phyloP scores from a whole-genome alignment of 2,888 invertebrate species.

The Drosophila parthenogenetica region DNA sequence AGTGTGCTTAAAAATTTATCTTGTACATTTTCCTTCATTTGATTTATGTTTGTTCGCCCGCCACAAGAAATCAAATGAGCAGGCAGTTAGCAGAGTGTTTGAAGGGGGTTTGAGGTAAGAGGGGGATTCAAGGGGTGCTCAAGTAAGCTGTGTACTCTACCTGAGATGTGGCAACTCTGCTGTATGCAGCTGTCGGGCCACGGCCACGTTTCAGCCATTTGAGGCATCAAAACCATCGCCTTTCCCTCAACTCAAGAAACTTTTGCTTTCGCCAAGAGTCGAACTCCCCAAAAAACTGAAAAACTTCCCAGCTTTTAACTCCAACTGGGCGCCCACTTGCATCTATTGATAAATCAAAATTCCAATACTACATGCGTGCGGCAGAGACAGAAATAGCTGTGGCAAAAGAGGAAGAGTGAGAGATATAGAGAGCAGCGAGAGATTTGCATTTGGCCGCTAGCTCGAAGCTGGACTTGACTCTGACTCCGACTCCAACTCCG shows the following conservation, averaged over 20 bases:
- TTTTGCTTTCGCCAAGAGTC: conserved; percentile 74
- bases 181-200: conserved; percentile 59
- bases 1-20: conserved; percentile 83
- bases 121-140: neutral
- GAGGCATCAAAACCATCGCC: conserved; percentile 46
- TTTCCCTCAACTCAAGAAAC: conserved; percentile 64
- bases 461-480: conserved; percentile 46
- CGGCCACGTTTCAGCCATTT: conserved; percentile 56
- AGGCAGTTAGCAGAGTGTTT: conserved; percentile 14
- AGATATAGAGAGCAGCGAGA: conserved; percentile 1
- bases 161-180: conserved; percentile 30
- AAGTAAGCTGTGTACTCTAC: conserved; percentile 8
- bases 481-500: conserved; percentile 29
- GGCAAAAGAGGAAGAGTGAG: neutral
- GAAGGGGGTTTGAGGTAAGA: neutral
- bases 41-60: conserved; percentile 76
- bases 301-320: conserved; percentile 4
- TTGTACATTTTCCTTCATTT: conserved; percentile 81
- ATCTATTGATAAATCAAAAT: conserved; percentile 79
- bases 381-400: neutral
- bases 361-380: conserved; percentile 58
- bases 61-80: conserved; percentile 55
- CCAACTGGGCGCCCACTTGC: conserved; percentile 52
- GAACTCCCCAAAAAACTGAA: neutral
- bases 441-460: conserved; percentile 78